phyloP scores from a whole-genome alignment of 1,140 invertebrate genomes.

The Hermetia illucens region DNA sequence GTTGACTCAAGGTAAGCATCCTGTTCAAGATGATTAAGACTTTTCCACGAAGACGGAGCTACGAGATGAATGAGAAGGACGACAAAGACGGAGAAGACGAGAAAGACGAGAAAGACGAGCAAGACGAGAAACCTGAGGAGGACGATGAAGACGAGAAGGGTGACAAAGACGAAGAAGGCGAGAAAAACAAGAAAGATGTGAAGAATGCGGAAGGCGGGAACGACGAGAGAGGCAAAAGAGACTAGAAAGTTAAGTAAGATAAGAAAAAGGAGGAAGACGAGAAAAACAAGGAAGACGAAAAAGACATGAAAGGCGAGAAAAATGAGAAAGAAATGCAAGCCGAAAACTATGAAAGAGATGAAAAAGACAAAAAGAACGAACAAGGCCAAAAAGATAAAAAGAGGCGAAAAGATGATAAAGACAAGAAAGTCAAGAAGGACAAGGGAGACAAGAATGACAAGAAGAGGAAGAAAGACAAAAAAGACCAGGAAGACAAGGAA shows the following conservation, averaged over 20 bases:
- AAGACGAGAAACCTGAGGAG: not conserved
- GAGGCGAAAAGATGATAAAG: not conserved
- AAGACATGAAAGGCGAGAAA: constrained; percentile 1
- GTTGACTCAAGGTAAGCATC: too few species aligned
- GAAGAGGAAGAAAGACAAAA: not conserved
- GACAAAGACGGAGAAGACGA: not conserved
- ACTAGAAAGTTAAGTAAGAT: not conserved
- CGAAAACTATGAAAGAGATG: not conserved
- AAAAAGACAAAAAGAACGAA: constrained; percentile 1
- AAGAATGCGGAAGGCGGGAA: not conserved
- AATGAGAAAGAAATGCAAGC: not conserved
- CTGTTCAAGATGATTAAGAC: too few species aligned
- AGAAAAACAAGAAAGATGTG: not conserved
- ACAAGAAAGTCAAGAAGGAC: not conserved
- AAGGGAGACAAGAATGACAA: not conserved
- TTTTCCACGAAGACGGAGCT: not conserved
- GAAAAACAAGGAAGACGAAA: not conserved
- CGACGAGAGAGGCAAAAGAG: not conserved
- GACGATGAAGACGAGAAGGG: too few species aligned
- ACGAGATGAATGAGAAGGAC: not conserved
- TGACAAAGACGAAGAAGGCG: constrained; percentile 1
- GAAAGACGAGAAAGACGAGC: not conserved
- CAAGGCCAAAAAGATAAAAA: not conserved
- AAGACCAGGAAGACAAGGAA: too few species aligned
- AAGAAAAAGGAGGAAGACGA: not conserved